Conservation (phyloP, 1,140 invertebrate genomes). For the Leptopilina boulardi region DNA sequence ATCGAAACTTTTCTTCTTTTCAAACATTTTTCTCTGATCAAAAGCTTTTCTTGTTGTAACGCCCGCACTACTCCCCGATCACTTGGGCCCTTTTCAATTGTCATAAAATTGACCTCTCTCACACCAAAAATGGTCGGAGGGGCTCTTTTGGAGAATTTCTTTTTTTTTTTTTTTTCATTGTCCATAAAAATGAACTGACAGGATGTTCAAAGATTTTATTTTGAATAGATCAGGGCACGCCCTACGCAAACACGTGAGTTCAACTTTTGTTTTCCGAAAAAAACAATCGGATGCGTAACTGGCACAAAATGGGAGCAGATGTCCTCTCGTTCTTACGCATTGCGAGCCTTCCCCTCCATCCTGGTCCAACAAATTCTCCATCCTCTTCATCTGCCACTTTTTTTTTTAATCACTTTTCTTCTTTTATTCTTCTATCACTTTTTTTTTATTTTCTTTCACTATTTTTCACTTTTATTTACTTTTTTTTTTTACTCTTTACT, state of each 20-base stretch:
- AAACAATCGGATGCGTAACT: constrained; percentile 63
- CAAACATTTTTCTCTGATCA: too few relatives aligned
- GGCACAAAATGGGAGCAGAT: constrained; percentile 40
- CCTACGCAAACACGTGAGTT: constrained; percentile 57
- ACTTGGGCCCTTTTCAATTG: too few relatives aligned
- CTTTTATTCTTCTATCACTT: not conserved
- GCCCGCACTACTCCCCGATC: too few relatives aligned
- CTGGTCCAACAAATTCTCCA: not conserved
- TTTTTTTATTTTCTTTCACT: not conserved
- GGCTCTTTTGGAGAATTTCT: too few relatives aligned
- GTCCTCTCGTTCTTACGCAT: constrained; percentile 9
- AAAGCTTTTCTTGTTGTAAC: too few relatives aligned
- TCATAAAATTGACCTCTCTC: too few relatives aligned
- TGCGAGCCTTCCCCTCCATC: not conserved
- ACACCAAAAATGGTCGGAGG: too few relatives aligned
- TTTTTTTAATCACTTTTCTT: not conserved
- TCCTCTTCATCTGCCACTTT: not conserved
- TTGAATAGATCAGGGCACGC: constrained; percentile 38
- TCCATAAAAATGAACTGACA: not conserved
- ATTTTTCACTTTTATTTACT: not conserved
- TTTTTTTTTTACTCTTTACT: not conserved
- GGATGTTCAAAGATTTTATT: not conserved
- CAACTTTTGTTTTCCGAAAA: constrained; percentile 56
- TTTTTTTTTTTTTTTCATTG: too few relatives aligned
- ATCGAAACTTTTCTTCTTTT: too few relatives aligned